A percentile compares a stretch with the other conserved stretches of the same genome.
phyloP scores from a whole-genome alignment of 2,113 vertebrate species.

The Peromyscus californicus region DNA sequence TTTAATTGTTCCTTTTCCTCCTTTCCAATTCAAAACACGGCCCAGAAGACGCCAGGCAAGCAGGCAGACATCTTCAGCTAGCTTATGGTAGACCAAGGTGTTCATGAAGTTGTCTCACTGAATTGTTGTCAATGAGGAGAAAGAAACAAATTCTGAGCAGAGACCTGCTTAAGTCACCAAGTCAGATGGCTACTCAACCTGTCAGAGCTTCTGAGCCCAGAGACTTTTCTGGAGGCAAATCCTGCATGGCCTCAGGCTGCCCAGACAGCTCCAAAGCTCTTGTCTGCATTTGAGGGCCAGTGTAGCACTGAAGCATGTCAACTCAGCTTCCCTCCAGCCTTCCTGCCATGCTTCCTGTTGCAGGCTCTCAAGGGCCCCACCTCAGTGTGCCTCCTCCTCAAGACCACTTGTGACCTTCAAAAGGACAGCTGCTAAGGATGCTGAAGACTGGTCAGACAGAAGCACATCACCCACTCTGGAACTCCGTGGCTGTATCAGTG shows the following conservation, averaged over 20 bases:
- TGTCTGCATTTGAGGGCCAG: background rate
- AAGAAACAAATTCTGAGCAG: background rate
- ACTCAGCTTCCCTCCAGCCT: background rate
- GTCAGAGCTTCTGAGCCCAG: background rate
- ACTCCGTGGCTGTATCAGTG: background rate
- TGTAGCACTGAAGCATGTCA: background rate
- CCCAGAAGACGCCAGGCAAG: constrained; percentile 1
- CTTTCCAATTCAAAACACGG: background rate
- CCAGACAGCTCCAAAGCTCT: background rate
- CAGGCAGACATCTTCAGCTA: background rate
- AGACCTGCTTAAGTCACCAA: background rate
- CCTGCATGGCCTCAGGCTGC: background rate
- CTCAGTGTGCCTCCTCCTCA: too few relatives aligned
- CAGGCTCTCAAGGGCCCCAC: background rate
- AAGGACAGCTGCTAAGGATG: accelerated
- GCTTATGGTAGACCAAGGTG: background rate
- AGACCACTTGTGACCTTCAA: background rate
- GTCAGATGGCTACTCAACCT: background rate
- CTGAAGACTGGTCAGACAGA: background rate
- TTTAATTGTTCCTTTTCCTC: background rate
- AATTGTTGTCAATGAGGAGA: background rate
- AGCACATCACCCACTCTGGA: background rate
- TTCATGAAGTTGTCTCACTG: background rate
- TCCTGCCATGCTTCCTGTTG: background rate
- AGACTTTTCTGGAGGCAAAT: constrained; percentile 13